Evolutionary conservation across 2,113 vertebrate species (phyloP).

Genomic region (Piaya cayana): DNA sequence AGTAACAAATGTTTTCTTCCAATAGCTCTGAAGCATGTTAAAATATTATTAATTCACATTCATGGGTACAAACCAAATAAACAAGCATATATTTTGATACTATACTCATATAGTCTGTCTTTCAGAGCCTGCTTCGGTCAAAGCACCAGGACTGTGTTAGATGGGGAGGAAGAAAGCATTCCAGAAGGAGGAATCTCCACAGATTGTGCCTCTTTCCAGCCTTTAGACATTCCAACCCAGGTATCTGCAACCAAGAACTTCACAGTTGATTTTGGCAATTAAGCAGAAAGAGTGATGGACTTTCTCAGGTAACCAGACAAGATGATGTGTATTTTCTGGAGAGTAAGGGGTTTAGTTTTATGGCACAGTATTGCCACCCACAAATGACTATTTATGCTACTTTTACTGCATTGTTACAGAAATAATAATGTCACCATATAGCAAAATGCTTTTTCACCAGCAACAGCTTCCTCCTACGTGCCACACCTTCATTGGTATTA

Average conservation of each 20-base stretch:
- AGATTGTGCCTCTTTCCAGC: not conserved
- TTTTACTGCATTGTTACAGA: not conserved
- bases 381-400: not conserved
- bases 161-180: not conserved
- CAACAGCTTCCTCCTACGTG: not conserved
- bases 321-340: not conserved
- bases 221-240: not conserved
- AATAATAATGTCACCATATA: not conserved
- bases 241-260: not conserved
- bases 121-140: not conserved
- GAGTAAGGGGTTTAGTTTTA: not conserved
- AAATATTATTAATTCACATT: not conserved
- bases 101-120: not conserved
- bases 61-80: not conserved
- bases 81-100: not conserved
- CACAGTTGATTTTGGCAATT: not conserved
- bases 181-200: not conserved
- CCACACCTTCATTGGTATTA: not conserved
- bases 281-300: not conserved
- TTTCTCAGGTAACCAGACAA: not conserved
- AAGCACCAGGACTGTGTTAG: not conserved
- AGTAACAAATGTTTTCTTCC: not conserved
- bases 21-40: not conserved
- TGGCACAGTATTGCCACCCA: not conserved
- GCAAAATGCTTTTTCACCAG: not conserved